A percentile compares a stretch with the other conserved stretches of the same genome.
phyloP scores from a whole-genome alignment of 2,113 vertebrate genomes.

The Machaerirhynchus nigripectus region DNA sequence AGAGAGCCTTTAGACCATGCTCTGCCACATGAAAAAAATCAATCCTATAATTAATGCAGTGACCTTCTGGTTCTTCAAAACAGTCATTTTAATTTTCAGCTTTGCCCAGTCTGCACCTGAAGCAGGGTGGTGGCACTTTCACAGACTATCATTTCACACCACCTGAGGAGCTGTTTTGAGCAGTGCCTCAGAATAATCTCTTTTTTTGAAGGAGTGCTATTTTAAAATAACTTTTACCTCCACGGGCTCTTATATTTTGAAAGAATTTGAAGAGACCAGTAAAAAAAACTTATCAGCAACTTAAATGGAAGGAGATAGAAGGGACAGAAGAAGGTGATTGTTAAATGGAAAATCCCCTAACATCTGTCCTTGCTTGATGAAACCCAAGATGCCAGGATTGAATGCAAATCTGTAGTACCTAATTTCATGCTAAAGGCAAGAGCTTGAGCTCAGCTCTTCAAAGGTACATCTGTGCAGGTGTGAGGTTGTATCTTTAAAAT shows the following conservation, averaged over 20 bases:
- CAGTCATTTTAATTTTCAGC: neutral
- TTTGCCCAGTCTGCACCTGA: neutral
- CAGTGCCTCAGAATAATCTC: neutral
- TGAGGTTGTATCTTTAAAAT: neutral
- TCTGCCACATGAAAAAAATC: neutral
- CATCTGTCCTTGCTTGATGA: neutral
- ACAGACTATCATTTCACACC: neutral
- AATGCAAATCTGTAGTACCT: neutral
- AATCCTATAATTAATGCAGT: neutral
- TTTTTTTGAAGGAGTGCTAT: neutral
- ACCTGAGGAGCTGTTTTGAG: neutral
- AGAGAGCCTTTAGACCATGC: neutral
- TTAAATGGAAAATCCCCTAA: neutral
- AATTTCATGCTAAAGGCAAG: neutral
- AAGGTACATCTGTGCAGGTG: rapidly evolving
- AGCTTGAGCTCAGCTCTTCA: neutral
- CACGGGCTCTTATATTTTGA: neutral
- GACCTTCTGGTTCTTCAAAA: neutral
- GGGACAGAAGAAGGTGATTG: neutral
- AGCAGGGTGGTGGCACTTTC: neutral
- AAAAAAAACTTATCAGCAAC: neutral
- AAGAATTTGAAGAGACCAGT: neutral
- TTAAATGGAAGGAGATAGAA: neutral
- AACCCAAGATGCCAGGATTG: neutral
- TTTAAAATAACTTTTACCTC: neutral